A percentile compares a stretch with the other conserved stretches of the same genome.
Conservation (phyloP, 1,140 invertebrate genomes). For the Conus betulinus region DNA sequence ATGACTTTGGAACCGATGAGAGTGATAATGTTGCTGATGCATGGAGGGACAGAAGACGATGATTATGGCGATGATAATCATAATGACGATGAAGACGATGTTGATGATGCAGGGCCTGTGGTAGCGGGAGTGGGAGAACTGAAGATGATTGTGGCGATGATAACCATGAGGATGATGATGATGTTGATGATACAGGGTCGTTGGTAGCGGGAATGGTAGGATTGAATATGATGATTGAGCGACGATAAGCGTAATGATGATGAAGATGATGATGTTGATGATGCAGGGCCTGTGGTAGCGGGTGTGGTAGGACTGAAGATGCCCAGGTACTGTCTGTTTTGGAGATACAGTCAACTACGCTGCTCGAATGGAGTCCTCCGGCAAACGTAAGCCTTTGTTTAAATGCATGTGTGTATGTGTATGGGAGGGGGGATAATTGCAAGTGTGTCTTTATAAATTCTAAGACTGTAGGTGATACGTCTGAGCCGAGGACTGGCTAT, state of each 20-base stretch:
- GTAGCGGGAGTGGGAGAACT: not conserved
- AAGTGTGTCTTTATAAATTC: too few species aligned
- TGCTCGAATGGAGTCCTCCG: constrained; percentile 9
- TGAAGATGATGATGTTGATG: not conserved
- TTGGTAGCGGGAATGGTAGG: constrained; percentile 85
- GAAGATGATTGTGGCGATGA: not conserved
- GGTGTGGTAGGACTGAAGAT: not conserved
- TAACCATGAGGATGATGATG: not conserved
- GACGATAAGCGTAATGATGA: not conserved
- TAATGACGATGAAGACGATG: not conserved
- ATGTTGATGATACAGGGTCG: not conserved
- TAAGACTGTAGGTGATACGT: too few species aligned
- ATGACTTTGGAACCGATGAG: not conserved
- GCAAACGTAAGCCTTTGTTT: not conserved
- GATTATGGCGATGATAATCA: not conserved
- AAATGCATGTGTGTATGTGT: too few species aligned
- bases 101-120: not conserved
- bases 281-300: constrained; percentile 78
- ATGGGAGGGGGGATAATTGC: too few species aligned
- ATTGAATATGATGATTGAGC: constrained; percentile 86
- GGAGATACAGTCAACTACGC: constrained; percentile 20
- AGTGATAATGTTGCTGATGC: not conserved
- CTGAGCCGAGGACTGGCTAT: too few species aligned
- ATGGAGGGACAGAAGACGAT: not conserved
- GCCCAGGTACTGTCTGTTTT: constrained; percentile 19